phyloP scores from a whole-genome alignment of 2,797 vertebrate species.

The Gallinago solitaria region DNA sequence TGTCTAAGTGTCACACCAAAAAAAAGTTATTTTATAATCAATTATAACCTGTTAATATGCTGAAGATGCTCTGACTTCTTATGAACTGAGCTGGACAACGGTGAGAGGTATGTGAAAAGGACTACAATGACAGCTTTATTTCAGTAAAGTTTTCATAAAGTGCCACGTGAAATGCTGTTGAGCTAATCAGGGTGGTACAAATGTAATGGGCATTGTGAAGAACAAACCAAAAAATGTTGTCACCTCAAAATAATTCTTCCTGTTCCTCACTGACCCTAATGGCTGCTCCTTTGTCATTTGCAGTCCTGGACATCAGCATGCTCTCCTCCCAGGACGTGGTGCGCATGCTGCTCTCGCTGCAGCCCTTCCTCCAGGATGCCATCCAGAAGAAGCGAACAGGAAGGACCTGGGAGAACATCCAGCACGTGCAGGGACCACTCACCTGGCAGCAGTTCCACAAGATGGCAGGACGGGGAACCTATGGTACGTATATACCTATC shows the following conservation, averaged over 20 bases:
- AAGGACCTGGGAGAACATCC: conserved; percentile 98
- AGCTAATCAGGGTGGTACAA: neutral
- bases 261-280: neutral
- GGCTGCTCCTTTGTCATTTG: neutral
- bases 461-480: conserved; percentile 97
- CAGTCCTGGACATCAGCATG: conserved; percentile 95
- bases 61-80: neutral
- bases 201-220: neutral
- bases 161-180: neutral
- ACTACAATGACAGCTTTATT: neutral
- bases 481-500: conserved; percentile 75
- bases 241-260: neutral
- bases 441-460: conserved; percentile 99
- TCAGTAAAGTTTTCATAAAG: neutral
- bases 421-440: conserved; percentile 97
- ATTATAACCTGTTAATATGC: neutral
- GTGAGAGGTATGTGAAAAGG: neutral
- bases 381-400: conserved; percentile 98
- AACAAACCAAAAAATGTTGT: neutral
- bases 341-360: conserved; percentile 94
- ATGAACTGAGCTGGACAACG: neutral
- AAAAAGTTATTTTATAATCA: neutral
- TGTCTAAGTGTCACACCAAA: neutral
- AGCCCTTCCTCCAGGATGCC: conserved; percentile 96
- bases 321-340: conserved; percentile 97